These are phyloP conservation scores for Xestoiulus laeticollis DNA, from an alignment of 2,888 invertebrate genomes.

Conservation along the genomic window DNA sequence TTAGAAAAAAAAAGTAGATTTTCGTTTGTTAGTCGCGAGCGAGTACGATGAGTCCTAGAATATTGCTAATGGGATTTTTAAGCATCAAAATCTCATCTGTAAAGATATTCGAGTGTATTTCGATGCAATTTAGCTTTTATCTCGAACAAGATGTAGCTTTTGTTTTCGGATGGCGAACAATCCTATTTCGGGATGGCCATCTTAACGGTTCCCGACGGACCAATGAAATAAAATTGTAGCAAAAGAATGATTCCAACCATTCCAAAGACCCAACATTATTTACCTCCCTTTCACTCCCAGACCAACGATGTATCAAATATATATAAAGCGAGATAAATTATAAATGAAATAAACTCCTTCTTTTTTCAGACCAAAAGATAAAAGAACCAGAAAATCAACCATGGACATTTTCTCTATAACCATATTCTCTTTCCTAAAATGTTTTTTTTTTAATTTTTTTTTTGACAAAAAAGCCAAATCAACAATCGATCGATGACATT, in stretches of 20 bases:
- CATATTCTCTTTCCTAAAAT: background rate
- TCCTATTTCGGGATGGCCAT: slow-evolving; percentile 16
- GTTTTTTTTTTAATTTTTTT: slow-evolving; percentile 13
- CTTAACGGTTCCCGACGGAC: background rate
- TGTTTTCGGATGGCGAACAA: slow-evolving; percentile 15
- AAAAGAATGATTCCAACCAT: slow-evolving; percentile 1
- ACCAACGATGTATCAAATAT: slow-evolving; percentile 5
- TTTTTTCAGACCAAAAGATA: background rate
- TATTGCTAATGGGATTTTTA: slow-evolving; percentile 18
- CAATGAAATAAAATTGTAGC: slow-evolving; percentile 26
- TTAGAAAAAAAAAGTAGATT: background rate
- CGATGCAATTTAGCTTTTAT: background rate
- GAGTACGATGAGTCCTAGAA: background rate
- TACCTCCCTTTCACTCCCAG: background rate
- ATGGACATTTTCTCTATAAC: background rate
- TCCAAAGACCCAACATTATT: background rate
- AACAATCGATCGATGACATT: background rate
- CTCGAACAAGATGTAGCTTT: background rate
- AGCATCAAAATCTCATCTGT: background rate
- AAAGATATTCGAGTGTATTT: slow-evolving; percentile 13
- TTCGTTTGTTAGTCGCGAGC: background rate
- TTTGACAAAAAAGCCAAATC: background rate
- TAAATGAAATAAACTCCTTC: slow-evolving; percentile 23
- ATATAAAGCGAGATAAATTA: slow-evolving; percentile 24
- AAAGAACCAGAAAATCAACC: background rate